Percentiles rank a stretch among this genome's conserved stretches.
Conservation (phyloP, 1,140 invertebrate genomes). For the Paraescarpia echinospica region DNA sequence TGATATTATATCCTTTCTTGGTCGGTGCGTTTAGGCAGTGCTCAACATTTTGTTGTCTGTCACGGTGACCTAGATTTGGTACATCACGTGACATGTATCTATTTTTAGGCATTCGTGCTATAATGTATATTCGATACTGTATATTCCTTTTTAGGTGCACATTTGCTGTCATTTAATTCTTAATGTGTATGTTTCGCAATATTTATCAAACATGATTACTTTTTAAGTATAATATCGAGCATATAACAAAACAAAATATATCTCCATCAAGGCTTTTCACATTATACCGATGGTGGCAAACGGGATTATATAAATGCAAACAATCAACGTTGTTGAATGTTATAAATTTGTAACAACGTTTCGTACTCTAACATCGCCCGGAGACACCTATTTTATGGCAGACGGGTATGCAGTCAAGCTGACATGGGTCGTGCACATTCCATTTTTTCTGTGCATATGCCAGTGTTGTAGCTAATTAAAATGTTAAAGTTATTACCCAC, state of each 20-base stretch:
- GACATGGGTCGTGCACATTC: background rate
- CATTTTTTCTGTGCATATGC: background rate
- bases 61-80: background rate
- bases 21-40: background rate
- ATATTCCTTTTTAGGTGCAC: background rate
- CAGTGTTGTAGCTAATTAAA: background rate
- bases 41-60: background rate
- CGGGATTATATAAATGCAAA: background rate
- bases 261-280: background rate
- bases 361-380: background rate
- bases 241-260: background rate
- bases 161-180: background rate
- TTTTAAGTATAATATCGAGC: background rate
- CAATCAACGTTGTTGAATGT: background rate
- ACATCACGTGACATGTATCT: background rate
- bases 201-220: background rate
- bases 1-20: background rate
- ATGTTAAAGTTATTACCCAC: too few relatives aligned
- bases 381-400: background rate
- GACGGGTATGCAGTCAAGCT: background rate
- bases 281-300: background rate
- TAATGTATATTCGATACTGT: background rate
- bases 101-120: background rate
- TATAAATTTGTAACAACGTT: background rate
- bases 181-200: background rate